phyloP scores from a whole-genome alignment of 2,797 vertebrate genomes.

The Loriculus beryllinus region DNA sequence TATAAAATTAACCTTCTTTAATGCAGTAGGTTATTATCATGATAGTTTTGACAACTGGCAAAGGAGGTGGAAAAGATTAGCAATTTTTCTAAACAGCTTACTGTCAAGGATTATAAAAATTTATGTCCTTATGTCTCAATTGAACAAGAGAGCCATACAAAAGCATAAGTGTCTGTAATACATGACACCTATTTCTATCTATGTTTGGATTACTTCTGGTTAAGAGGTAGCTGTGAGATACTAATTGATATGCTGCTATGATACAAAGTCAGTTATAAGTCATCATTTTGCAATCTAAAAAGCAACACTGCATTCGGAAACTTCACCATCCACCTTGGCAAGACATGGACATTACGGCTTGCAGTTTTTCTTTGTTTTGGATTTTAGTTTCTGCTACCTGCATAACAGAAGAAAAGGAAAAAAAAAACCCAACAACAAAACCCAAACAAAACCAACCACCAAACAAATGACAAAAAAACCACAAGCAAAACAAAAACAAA shows the following conservation, averaged over 20 bases:
- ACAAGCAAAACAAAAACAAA: background rate
- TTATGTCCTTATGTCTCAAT: slow-evolving; percentile 39
- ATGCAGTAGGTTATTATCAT: slow-evolving; percentile 13
- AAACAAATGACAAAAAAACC: background rate
- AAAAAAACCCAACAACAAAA: background rate
- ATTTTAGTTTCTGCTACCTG: background rate
- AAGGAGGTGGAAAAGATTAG: slow-evolving; percentile 48
- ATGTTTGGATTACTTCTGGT: background rate
- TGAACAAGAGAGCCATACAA: slow-evolving; percentile 9
- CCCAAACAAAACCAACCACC: background rate
- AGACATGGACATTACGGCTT: background rate
- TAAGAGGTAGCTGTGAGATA: background rate
- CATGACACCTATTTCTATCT: background rate
- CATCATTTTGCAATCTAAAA: background rate
- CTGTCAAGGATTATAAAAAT: slow-evolving; percentile 56
- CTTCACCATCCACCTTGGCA: background rate
- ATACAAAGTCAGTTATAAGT: background rate
- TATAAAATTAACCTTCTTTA: slow-evolving; percentile 35
- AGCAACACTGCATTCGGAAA: background rate
- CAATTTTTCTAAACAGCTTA: slow-evolving; percentile 41
- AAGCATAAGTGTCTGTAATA: background rate
- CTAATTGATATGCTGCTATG: background rate
- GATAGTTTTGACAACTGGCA: slow-evolving; percentile 41
- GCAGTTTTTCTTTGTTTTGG: background rate
- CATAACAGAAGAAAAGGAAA: background rate